Evolutionary conservation across 37 sponge, comb jelly and placozoan genomes (phyloP), one percentile per base, ranked within the genome.

Genomic region (Beroe ovata): DNA sequence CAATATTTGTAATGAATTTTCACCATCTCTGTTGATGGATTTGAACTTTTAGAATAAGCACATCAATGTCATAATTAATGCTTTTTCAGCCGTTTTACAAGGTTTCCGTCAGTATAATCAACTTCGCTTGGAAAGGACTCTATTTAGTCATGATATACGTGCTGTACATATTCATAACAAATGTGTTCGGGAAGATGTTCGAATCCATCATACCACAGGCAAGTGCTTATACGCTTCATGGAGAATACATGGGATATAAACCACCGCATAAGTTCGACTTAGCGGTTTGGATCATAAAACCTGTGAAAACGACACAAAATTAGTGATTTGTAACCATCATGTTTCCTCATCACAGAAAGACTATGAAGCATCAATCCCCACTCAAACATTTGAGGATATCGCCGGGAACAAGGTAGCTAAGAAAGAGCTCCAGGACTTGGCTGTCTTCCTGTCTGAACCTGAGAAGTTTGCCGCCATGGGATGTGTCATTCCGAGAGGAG

Each of bases 351-450:
- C 16, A 33, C 33, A 77, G 84, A 42, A 42, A 39, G 84, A 77
- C 54, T 77, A 42, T 25, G 22, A 21, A 35, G 84, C 84, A 3
- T 23, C 42, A 0, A 77, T 77, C 54, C 84, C 84, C 11, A 42
- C 42, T 6, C 42, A 77, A 42, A 77, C 84, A 41, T 77, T 77
- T 25, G 84, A 77, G 8, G 84, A 77, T 19, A 35, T 77, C 0
- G 84, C 84, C 28, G 84, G 84, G 42, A 77, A 77, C 54, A 77
- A 77, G 8, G 84, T 77, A 3, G 84, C 84, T 6, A 77, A 77
- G 54, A 77, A 42, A 26, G 54, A 77, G 47, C 26, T 77, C 36
- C 42, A 77, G 47, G 38, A 77, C 28, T 23, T 77, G 14, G 84
- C 33, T 1, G n/a, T 11, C 21, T 77, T 77, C 47, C 54, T 77